Percentiles rank a stretch among this genome's conserved stretches.
Conservation (phyloP, 2,888 invertebrate genomes). For the Morpho deidamia region DNA sequence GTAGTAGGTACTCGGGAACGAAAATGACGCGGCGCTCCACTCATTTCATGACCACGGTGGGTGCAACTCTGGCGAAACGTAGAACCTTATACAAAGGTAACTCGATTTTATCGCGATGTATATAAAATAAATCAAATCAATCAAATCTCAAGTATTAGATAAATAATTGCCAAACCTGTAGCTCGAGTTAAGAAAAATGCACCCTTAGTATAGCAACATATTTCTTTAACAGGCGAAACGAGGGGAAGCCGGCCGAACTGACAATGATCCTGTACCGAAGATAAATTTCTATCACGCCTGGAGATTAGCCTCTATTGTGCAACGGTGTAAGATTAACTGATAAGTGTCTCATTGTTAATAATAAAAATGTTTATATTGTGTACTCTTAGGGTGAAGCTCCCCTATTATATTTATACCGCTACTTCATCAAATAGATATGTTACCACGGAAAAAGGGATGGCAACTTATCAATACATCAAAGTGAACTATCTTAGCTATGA, state of each 20-base stretch:
- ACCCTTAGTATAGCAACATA: slow-evolving; percentile 41
- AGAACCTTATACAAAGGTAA: no score
- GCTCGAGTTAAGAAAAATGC: slow-evolving; percentile 5
- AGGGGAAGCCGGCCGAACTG: slow-evolving; percentile 43
- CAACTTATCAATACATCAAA: not conserved
- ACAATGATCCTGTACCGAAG: slow-evolving; percentile 57
- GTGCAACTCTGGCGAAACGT: no score
- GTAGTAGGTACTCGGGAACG: no score
- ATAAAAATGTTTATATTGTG: slow-evolving; percentile 63
- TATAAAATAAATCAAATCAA: not conserved
- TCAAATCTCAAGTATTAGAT: not conserved
- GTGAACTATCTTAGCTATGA: no score
- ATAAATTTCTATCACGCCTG: slow-evolving; percentile 72
- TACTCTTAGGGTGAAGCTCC: slow-evolving; percentile 38
- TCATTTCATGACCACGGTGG: no score
- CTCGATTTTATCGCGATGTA: no score
- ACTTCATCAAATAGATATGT: slow-evolving; percentile 31
- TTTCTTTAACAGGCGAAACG: slow-evolving; percentile 36
- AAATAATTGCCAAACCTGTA: slow-evolving; percentile 1
- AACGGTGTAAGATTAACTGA: slow-evolving; percentile 74
- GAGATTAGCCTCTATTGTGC: slow-evolving; percentile 70
- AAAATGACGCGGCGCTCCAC: no score
- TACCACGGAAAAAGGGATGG: not conserved
- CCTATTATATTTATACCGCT: slow-evolving; percentile 49
- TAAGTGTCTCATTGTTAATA: slow-evolving; percentile 73